Conservation (phyloP, 2,797 vertebrate species). For the Phaenicophaeus curvirostris region DNA sequence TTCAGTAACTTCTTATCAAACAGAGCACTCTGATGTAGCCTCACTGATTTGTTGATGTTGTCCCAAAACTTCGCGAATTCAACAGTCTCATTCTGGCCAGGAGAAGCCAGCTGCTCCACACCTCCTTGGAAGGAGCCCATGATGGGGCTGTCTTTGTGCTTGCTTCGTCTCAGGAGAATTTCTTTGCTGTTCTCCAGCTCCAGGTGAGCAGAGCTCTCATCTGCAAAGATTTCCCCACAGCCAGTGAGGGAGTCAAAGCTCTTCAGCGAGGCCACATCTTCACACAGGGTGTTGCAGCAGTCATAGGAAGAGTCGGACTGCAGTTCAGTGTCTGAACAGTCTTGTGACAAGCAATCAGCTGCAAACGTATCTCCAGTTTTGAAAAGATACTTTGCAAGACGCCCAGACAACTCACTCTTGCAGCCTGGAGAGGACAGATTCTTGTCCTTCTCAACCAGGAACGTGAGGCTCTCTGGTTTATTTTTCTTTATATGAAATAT, state of each 20-base stretch:
- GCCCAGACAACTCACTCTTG: conserved; percentile 23
- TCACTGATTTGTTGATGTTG: conserved; percentile 76
- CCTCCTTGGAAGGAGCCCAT: conserved; percentile 78
- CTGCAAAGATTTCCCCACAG: conserved; percentile 89
- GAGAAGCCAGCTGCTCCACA: conserved; percentile 80
- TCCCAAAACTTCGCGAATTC: conserved; percentile 83
- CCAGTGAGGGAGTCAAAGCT: conserved; percentile 88
- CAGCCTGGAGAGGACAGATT: conserved; percentile 47
- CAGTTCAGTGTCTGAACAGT: conserved; percentile 78
- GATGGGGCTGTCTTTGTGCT: conserved; percentile 62
- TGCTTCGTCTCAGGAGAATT: conserved; percentile 42
- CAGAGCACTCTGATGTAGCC: conserved; percentile 68
- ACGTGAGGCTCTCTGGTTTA: conserved; percentile 73
- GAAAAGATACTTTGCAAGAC: conserved; percentile 59
- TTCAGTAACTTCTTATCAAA: conserved; percentile 61
- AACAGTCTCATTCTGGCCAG: conserved; percentile 75
- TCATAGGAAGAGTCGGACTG: conserved; percentile 81
- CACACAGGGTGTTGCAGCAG: conserved; percentile 78
- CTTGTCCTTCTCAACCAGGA: conserved; percentile 68
- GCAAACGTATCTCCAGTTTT: conserved; percentile 59
- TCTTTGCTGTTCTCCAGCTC: conserved; percentile 72
- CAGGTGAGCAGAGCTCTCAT: conserved; percentile 79
- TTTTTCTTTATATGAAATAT: conserved; percentile 81
- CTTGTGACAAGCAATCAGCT: conserved; percentile 68
- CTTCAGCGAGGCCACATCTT: conserved; percentile 85